Evolutionary conservation across 2,113 vertebrate genomes (phyloP).

Genomic region (Stercorarius parasiticus): DNA sequence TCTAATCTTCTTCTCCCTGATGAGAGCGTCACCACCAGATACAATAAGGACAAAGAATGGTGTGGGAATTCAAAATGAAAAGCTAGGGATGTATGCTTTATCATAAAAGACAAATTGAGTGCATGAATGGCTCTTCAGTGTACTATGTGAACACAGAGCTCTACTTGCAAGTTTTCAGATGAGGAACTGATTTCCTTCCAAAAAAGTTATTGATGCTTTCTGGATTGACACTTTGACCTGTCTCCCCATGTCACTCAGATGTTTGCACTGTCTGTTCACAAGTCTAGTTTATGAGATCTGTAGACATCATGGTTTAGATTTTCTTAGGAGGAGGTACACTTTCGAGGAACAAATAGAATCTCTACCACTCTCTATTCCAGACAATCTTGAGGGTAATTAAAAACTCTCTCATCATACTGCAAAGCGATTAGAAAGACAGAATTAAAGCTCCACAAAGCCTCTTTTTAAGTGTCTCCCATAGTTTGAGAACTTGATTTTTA

Average conservation of each 20-base stretch:
- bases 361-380: neutral
- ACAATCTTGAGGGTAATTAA: neutral
- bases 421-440: neutral
- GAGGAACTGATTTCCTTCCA: neutral
- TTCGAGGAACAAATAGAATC: neutral
- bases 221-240: neutral
- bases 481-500: neutral
- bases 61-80: conserved; percentile 28
- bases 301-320: neutral
- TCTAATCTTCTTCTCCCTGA: conserved; percentile 42
- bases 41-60: neutral
- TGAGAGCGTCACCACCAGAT: neutral
- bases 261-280: neutral
- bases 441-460: neutral
- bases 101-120: neutral
- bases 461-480: neutral
- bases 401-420: neutral
- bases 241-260: neutral
- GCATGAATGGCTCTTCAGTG: neutral
- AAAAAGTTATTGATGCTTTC: neutral
- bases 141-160: neutral
- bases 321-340: neutral
- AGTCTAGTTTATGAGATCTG: neutral
- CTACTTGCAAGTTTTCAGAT: neutral
- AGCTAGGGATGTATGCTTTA: neutral